Base-by-base conservation (phyloP, 2,113 vertebrate species). In the Xiphophorus maculatus region DNA sequence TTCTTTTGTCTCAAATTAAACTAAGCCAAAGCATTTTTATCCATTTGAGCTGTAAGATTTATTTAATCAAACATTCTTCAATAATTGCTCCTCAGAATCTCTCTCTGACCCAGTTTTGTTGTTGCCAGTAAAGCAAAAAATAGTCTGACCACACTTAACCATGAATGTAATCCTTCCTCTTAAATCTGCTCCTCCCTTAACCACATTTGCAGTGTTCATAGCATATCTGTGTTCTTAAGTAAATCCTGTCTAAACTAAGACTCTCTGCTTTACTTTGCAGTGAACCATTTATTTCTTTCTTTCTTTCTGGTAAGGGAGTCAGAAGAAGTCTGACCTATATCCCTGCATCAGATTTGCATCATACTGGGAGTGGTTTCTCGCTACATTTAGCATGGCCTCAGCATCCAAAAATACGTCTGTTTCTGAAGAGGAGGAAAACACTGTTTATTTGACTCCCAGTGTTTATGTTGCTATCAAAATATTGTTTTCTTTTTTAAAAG, bases 181-280 rank as follows among this genome's bases (percentile, higher is more conserved):
- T 66, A 80, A 76, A 83, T 79, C 82, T 82, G 32, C 74, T 71
- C 33, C 73, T 69, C 22, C n/a, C 64, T 73, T 65, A 70, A 73
- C 78, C 32, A 80, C 86, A 75, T 77, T 42, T 82, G 62, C 81
- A 70, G 74, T 79, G 74, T 73, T 88, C 68, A 72, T 65, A 79
- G 40, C 64, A 76, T 78, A 79, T 74, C 44, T 69, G 70, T 80
- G 79, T 82, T 91, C 76, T 85, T 71, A 84, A 87, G 87, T 77
- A 83, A 87, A 88, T 91, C 80, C 80, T 81, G 70, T 86, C 80
- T 73, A 87, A 91, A 92, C 83, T 89, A 73, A 92, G 68, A 82
- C 65, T 66, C 30, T 66, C 30, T 66, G 19, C 62, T 74, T 74
- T 40, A 76, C 73, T 84, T 70, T 80, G 51, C 27, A 76, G 71